A percentile compares a stretch with the other conserved stretches of the same genome.
Conservation (phyloP, 2,888 invertebrate species). For the Chloroclysta siterata region DNA sequence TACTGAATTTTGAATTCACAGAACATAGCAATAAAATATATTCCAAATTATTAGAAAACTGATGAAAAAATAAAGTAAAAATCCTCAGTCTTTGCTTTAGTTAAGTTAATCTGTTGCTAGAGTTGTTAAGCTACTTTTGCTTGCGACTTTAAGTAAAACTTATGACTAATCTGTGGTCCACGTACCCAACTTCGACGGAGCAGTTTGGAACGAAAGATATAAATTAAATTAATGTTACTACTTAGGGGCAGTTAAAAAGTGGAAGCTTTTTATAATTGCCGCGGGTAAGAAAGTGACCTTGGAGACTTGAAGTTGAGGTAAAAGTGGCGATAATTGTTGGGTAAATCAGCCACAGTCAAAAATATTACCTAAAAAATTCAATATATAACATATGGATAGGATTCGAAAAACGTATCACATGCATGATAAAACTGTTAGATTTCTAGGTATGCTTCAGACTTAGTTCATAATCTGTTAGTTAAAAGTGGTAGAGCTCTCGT, state of each 20-base stretch:
- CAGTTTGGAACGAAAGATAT: slow-evolving; percentile 57
- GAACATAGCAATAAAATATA: too few species aligned
- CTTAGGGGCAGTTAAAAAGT: slow-evolving; percentile 44
- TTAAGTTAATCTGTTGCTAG: background rate
- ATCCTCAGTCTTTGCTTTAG: too few species aligned
- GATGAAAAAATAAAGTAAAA: too few species aligned
- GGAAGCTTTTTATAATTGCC: slow-evolving; percentile 42
- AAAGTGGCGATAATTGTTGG: slow-evolving; percentile 16
- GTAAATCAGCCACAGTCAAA: slow-evolving; percentile 30
- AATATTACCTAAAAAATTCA: too few species aligned
- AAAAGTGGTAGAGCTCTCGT: too few species aligned
- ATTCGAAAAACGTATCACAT: too few species aligned
- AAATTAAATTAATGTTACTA: slow-evolving; percentile 62
- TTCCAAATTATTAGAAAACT: too few species aligned
- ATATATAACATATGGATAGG: too few species aligned
- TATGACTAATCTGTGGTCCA: slow-evolving; percentile 47
- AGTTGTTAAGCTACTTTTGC: slow-evolving; percentile 15
- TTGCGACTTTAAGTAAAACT: slow-evolving; percentile 19
- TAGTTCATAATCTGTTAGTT: too few species aligned
- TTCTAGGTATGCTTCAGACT: too few species aligned
- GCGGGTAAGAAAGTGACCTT: slow-evolving; percentile 34
- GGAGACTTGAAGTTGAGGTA: slow-evolving; percentile 26
- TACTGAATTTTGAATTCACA: too few species aligned
- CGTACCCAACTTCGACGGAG: slow-evolving; percentile 48
- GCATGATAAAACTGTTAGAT: too few species aligned